These are phyloP conservation scores for Oxyura jamaicensis DNA, from an alignment of 2,113 vertebrate genomes.

Conservation along the genomic window DNA sequence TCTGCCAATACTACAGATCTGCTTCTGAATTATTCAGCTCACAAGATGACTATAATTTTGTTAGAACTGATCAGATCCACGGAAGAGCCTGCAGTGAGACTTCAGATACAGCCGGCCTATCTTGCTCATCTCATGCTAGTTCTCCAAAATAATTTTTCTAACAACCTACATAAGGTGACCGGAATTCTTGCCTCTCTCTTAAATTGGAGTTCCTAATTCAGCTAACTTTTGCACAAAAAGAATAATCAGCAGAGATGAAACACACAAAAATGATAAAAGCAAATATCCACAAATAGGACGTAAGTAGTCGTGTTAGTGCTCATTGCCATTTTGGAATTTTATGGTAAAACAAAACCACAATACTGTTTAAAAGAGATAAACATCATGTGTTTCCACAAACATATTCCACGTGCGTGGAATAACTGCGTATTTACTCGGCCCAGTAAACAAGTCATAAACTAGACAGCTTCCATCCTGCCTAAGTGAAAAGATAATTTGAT, in stretches of 20 bases:
- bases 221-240: neutral
- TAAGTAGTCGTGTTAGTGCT: constrained; percentile 40
- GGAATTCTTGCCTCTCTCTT: neutral
- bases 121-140: neutral
- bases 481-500: constrained; percentile 32
- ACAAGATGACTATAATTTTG: neutral
- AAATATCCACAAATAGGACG: constrained; percentile 24
- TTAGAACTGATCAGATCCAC: neutral
- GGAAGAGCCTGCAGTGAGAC: neutral
- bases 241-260: neutral
- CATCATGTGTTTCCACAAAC: neutral
- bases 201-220: neutral
- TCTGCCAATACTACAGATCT: neutral
- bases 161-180: neutral
- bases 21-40: neutral
- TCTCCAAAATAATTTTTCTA: neutral
- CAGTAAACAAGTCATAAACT: constrained; percentile 42
- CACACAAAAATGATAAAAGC: neutral
- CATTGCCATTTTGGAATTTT: constrained; percentile 66
- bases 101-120: neutral
- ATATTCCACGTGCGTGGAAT: constrained; percentile 18
- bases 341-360: constrained; percentile 56
- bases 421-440: constrained; percentile 49
- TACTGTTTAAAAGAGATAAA: neutral
- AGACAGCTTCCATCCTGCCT: constrained; percentile 11